Evolutionary conservation across 2,113 vertebrate species (phyloP).

Genomic region (Plecturocebus donacophilus): DNA sequence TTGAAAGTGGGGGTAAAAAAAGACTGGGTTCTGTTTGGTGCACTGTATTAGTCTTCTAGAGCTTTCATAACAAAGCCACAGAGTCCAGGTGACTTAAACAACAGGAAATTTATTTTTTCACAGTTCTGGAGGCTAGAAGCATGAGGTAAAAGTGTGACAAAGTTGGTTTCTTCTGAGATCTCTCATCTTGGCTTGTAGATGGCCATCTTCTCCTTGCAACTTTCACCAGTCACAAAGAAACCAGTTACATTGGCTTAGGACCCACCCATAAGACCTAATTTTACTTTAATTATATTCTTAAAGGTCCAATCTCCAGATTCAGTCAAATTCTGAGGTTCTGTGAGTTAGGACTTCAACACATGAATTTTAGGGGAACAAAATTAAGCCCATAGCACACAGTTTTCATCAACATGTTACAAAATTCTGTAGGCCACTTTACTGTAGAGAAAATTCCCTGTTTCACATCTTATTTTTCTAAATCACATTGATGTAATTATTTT

Average conservation of each 20-base stretch:
- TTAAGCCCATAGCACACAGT: not conserved
- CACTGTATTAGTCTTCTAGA: not conserved
- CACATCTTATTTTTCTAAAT: conserved; percentile 29
- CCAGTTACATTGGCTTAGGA: not conserved
- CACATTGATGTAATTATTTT: conserved; percentile 34
- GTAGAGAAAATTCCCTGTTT: conserved; percentile 42
- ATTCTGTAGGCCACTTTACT: not conserved
- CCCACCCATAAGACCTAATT: not conserved
- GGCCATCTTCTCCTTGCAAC: not conserved
- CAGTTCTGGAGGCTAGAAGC: not conserved
- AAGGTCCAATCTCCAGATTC: not conserved
- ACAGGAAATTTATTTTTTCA: not conserved
- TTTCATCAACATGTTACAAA: not conserved
- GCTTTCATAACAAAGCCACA: not conserved
- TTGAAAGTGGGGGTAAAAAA: too few relatives aligned
- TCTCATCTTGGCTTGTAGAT: not conserved
- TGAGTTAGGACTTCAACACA: not conserved
- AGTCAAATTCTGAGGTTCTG: not conserved
- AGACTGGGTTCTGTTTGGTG: not conserved
- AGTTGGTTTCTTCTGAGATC: not conserved
- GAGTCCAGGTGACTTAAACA: not conserved
- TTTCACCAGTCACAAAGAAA: not conserved
- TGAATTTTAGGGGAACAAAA: not conserved
- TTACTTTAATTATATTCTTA: not conserved
- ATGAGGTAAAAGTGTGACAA: not conserved